Evolutionary conservation across 2,797 vertebrate species (phyloP), one percentile per base, ranked within the genome.

Genomic region (Rhadinocentrus ornatus): DNA sequence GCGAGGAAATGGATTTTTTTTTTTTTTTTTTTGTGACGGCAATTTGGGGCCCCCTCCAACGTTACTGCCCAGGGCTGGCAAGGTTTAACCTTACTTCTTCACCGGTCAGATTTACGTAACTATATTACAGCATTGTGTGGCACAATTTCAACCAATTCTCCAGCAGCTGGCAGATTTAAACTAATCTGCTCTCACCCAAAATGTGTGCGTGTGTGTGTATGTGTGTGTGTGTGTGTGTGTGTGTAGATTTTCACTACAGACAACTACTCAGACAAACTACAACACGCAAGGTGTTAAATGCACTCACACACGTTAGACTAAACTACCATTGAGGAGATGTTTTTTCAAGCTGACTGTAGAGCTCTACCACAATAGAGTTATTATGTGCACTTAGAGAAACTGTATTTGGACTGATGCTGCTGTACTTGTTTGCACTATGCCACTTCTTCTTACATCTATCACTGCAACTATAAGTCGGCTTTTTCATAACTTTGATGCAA

Each of bases 81-180:
- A n/a, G n/a, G n/a, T n/a, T n/a, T n/a, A 91, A 89, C 62, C 71
- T 71, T 39, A 80, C 72, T 64, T 79, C 65, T 48, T 48, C 29
- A 81, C 83, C 71, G 65, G 78, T 80, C 60, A 54, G 62, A 68
- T 86, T 95, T 93, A 93, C 57, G 80, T 91, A 93, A 93, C 88
- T 74, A 83, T 66, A 83, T 90, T 85, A 86, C 77, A 73, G 76
- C 20, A 9, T 66, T 69, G 71, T 71, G 82, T 91, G 90, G 88
- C 89, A 92, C 84, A 71, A 80, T 89, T 86, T 91, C 83, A 87
- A 87, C 82, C 81, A 90, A 87, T 89, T 91, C 86, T 77, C 83
- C 85, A 92, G 88, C 92, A 93, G 89, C 90, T 93, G 91, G 88
- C 84, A 82, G 88, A 88, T 85, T 87, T 80, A 60, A 80, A 89